These are phyloP conservation scores for Alouatta palliata DNA, from an alignment of 2,113 vertebrate genomes.

Conservation along the genomic window DNA sequence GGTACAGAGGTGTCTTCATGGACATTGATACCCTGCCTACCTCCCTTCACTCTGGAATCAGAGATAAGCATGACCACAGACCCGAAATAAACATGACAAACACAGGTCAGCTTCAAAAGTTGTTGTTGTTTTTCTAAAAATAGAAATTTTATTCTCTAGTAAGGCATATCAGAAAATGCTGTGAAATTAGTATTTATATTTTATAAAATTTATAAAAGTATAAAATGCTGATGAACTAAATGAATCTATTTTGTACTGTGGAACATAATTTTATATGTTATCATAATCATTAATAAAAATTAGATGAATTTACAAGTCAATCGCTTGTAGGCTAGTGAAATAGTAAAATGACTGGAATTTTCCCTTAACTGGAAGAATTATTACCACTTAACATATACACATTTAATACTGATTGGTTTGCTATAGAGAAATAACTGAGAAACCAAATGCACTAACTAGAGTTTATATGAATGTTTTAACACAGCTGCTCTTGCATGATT, in stretches of 20 bases:
- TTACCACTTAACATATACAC: conserved; percentile 5
- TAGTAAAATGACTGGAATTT: conserved; percentile 70
- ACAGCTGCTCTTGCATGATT: conserved; percentile 77
- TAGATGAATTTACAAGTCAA: conserved; percentile 79
- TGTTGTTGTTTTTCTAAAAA: neutral
- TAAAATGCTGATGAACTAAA: conserved; percentile 51
- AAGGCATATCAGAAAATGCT: conserved; percentile 71
- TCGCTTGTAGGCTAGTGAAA: conserved; percentile 73
- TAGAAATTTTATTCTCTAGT: conserved; percentile 41
- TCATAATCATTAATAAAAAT: conserved; percentile 79
- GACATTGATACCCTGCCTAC: neutral
- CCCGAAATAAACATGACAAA: neutral
- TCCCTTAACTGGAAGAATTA: conserved; percentile 75
- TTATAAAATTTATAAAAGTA: conserved; percentile 60
- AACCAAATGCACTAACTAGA: conserved; percentile 63
- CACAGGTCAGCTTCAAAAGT: neutral
- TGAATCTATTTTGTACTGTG: conserved; percentile 60
- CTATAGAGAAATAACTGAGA: conserved; percentile 67
- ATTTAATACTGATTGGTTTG: neutral
- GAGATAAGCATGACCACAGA: neutral
- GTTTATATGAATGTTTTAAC: conserved; percentile 78
- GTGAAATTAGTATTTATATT: conserved; percentile 61
- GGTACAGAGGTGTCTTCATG: neutral
- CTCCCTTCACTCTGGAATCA: neutral
- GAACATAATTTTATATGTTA: conserved; percentile 74